Evolutionary conservation across 2,888 invertebrate genomes (phyloP), one percentile per base, ranked within the genome.

Genomic region (Didymodactylos carnosus): DNA sequence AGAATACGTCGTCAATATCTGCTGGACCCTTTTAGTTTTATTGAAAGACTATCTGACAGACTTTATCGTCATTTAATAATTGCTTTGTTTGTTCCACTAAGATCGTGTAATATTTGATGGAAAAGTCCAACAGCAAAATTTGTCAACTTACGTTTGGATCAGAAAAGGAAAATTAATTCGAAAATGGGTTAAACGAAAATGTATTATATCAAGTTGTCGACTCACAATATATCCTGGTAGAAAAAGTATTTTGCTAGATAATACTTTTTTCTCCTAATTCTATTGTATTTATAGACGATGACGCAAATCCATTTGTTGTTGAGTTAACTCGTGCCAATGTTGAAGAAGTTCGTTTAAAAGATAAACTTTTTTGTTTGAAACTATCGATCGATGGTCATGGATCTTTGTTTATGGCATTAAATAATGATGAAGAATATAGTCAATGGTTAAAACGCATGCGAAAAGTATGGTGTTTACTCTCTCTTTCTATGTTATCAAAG

Each of bases 221-320:
- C 78, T 84, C 4, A 79, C 82, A 19, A 81, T 84, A 23, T 82
- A 84, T 76, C 81, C 82, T 80, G 82, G 83, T 82, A 40, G 49
- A 19, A 49, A 40, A 27, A 11, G 14, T 51, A 13, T 49, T 27
- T 19, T 25, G 13, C 25, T 40, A 71, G 23, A 2, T 0, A 29
- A 46, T 72, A 71, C 6, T 19, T 4, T 16, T 16, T 40, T 27
- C 70, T 71, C n/a, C n/a, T n/a, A n/a, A n/a, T n/a, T n/a, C n/a
- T n/a, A n/a, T n/a, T n/a, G 23, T 49, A 25, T 13, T 72, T 75
- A 14, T 69, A 78, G 79, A 79, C 69, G 78, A 78, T 76, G 78
- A 76, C 39, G 78, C 79, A 11, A 80, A 80, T 71, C 82, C 82
- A 13, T 79, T 80, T 13, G 78, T 79, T 19, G 78, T 83, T 7